Percentiles rank a stretch among this genome's conserved stretches.
Conservation (phyloP, 2,113 vertebrate genomes). For the Leucosticte australis region DNA sequence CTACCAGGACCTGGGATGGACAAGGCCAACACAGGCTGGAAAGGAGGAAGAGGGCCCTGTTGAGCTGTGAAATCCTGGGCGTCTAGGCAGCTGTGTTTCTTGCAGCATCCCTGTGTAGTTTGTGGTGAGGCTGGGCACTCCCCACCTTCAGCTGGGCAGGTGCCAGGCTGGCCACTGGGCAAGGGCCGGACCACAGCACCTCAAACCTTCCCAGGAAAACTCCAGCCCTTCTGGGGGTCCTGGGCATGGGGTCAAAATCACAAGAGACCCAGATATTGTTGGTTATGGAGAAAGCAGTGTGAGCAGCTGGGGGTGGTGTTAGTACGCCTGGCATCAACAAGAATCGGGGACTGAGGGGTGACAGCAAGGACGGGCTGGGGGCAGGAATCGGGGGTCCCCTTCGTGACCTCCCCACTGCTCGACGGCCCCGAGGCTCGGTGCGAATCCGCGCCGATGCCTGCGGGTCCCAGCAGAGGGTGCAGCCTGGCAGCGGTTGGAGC, state of each 20-base stretch:
- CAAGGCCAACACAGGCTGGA: background rate
- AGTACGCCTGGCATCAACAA: background rate
- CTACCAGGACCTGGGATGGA: background rate
- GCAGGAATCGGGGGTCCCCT: background rate
- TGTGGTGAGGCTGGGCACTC: fast-evolving
- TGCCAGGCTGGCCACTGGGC: fast-evolving
- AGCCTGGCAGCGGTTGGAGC: constrained; percentile 36
- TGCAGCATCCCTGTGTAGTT: no score
- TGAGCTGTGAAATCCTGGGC: background rate
- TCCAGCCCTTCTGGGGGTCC: background rate
- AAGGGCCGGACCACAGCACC: background rate
- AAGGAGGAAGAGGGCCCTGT: background rate
- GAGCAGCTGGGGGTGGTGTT: background rate
- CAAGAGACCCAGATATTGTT: fast-evolving
- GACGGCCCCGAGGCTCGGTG: background rate
- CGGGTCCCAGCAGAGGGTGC: constrained; percentile 61
- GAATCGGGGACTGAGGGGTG: background rate
- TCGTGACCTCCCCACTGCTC: background rate
- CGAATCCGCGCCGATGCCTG: constrained; percentile 19
- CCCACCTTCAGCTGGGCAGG: background rate
- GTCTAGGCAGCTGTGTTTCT: background rate
- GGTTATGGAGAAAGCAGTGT: fast-evolving
- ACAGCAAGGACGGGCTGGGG: background rate
- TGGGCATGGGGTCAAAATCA: background rate
- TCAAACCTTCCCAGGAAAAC: background rate